A percentile compares a stretch with the other conserved stretches of the same genome.
Conservation (phyloP, 2,888 invertebrate genomes). For the Xestia c-nigrum region DNA sequence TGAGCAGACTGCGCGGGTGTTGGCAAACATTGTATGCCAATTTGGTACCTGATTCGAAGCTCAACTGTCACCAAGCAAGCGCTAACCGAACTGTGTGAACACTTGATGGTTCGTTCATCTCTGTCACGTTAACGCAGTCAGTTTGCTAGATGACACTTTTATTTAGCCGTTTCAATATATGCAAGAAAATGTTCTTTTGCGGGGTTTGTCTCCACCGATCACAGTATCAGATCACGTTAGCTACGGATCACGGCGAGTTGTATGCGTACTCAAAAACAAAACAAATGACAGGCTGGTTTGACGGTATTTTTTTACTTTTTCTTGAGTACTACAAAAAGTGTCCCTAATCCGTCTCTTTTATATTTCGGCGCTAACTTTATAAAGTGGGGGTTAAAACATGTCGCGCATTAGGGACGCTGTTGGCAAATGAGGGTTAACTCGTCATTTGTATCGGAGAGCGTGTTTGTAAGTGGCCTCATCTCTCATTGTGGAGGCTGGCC, state of each 20-base stretch:
- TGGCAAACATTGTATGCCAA: slow-evolving; percentile 2
- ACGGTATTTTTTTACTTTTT: not conserved
- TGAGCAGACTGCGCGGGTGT: not conserved
- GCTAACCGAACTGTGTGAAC: slow-evolving; percentile 2
- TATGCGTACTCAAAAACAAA: not conserved
- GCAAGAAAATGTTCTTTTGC: too few relatives aligned
- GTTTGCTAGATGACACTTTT: slow-evolving; percentile 1
- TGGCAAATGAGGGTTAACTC: slow-evolving; percentile 46
- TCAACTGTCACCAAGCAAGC: not conserved
- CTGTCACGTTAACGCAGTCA: too few relatives aligned
- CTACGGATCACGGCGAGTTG: too few relatives aligned
- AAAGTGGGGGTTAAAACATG: slow-evolving; percentile 31
- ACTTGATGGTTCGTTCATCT: not conserved
- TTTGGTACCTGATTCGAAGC: not conserved
- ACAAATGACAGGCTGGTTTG: too few relatives aligned
- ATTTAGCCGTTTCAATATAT: not conserved
- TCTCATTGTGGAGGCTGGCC: slow-evolving; percentile 6
- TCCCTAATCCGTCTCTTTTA: slow-evolving; percentile 9
- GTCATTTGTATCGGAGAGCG: slow-evolving; percentile 32
- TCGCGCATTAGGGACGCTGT: slow-evolving; percentile 20
- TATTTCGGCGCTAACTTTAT: slow-evolving; percentile 15
- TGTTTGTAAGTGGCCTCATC: slow-evolving; percentile 45
- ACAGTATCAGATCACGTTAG: too few relatives aligned
- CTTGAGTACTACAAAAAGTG: not conserved
- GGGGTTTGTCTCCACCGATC: too few relatives aligned